A percentile compares a stretch with the other conserved stretches of the same genome.
Evolutionary conservation across 2,113 vertebrate species (phyloP).

Genomic region (Campylorhamphus procurvoides): DNA sequence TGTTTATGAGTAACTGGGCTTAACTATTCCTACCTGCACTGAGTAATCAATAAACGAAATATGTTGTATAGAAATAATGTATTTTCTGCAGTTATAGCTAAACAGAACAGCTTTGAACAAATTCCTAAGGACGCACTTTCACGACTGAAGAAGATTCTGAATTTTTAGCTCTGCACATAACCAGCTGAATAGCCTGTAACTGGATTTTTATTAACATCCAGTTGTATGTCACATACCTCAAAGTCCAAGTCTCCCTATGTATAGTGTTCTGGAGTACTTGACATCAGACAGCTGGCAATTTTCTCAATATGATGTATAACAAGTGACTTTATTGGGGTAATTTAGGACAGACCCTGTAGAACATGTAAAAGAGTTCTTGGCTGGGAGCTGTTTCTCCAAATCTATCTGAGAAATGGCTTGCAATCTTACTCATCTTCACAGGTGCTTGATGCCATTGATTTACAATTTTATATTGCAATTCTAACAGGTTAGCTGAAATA

Average conservation of each 20-base stretch:
- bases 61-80: neutral
- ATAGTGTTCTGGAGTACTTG: conserved; percentile 36
- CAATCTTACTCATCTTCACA: conserved; percentile 68
- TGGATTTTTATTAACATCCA: conserved; percentile 52
- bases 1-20: conserved; percentile 5
- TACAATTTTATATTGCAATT: conserved; percentile 69
- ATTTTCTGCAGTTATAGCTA: conserved; percentile 10
- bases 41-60: conserved; percentile 22
- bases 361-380: conserved; percentile 60
- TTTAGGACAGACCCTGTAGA: conserved; percentile 62
- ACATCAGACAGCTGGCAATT: conserved; percentile 57
- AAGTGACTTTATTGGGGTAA: conserved; percentile 63
- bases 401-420: conserved; percentile 66
- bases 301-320: conserved; percentile 58
- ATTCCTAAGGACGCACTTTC: conserved; percentile 13
- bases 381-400: conserved; percentile 66
- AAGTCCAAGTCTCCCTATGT: conserved; percentile 37
- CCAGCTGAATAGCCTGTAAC: conserved; percentile 9
- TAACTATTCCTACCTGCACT: conserved; percentile 10
- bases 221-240: neutral
- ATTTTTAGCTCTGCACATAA: conserved; percentile 50
- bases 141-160: conserved; percentile 23
- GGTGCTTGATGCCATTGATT: conserved; percentile 72
- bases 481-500: conserved; percentile 74
- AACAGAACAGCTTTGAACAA: conserved; percentile 23